Conservation (phyloP, 1,140 invertebrate species). For the Zaprionus vittiger region DNA sequence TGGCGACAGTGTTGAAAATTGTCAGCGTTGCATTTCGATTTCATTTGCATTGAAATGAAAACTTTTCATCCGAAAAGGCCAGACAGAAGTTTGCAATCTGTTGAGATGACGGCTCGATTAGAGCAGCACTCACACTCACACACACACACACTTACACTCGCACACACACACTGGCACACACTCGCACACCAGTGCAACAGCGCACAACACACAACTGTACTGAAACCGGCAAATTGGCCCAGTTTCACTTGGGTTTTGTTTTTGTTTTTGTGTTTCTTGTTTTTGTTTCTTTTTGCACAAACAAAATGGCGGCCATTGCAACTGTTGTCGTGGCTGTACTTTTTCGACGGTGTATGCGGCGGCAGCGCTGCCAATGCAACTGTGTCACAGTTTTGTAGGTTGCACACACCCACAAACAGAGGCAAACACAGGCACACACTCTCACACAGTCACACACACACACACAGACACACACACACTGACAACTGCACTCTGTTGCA, state of each 20-base stretch:
- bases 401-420: conserved; percentile 52
- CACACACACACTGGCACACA: background rate
- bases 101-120: conserved; percentile 47
- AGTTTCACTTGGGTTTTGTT: conserved; percentile 52
- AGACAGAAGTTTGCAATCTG: conserved; percentile 32
- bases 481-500: conserved; percentile 68
- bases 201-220: conserved; percentile 48
- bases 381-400: conserved; percentile 64
- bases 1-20: conserved; percentile 29
- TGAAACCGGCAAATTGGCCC: conserved; percentile 73
- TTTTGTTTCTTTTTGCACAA: conserved; percentile 39
- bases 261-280: background rate
- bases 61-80: conserved; percentile 31
- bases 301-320: conserved; percentile 78
- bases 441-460: background rate
- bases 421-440: conserved; percentile 21
- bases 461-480: conserved; percentile 11
- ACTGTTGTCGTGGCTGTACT: conserved; percentile 82
- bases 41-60: conserved; percentile 54
- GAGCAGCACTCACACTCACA: conserved; percentile 6
- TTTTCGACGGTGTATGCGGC: conserved; percentile 55
- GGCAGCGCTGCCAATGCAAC: conserved; percentile 47
- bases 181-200: background rate
- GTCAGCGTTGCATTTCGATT: conserved; percentile 65
- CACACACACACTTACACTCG: background rate